Evolutionary conservation across 2,113 vertebrate species (phyloP).

Genomic region (Nesospiza acunhae): DNA sequence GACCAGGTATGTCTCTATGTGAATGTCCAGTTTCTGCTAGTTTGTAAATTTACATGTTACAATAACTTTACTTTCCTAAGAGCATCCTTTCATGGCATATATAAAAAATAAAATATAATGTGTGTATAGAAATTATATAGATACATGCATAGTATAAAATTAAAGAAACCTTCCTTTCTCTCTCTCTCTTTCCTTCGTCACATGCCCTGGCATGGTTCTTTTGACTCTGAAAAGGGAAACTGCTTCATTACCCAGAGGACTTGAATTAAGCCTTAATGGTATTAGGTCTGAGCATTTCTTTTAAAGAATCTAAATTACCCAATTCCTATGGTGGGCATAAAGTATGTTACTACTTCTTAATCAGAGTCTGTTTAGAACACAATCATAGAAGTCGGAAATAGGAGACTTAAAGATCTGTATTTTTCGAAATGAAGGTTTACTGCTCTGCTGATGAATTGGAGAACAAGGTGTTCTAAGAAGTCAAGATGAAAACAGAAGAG

Average conservation of each 20-base stretch:
- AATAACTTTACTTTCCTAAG: not conserved
- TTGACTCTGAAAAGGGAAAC: not conserved
- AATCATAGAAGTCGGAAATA: not conserved
- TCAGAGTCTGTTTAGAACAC: not conserved
- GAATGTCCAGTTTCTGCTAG: not conserved
- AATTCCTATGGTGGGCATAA: not conserved
- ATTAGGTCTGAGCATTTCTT: not conserved
- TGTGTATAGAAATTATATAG: not conserved
- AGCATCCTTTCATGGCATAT: not conserved
- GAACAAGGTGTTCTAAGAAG: not conserved
- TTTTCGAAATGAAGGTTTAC: not conserved
- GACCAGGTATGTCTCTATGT: not conserved
- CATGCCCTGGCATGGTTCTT: not conserved
- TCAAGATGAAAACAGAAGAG: not conserved
- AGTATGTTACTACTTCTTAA: not conserved
- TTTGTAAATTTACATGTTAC: not conserved
- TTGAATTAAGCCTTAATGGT: not conserved
- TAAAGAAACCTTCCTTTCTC: not conserved
- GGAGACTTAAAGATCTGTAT: not conserved
- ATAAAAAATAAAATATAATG: not conserved
- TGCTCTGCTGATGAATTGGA: not conserved
- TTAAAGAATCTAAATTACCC: not conserved
- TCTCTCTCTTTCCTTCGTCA: not conserved
- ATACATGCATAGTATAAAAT: not conserved
- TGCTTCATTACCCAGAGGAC: not conserved